Evolutionary conservation across 2,888 invertebrate species (phyloP).

Genomic region (Sinotaia quadrata): DNA sequence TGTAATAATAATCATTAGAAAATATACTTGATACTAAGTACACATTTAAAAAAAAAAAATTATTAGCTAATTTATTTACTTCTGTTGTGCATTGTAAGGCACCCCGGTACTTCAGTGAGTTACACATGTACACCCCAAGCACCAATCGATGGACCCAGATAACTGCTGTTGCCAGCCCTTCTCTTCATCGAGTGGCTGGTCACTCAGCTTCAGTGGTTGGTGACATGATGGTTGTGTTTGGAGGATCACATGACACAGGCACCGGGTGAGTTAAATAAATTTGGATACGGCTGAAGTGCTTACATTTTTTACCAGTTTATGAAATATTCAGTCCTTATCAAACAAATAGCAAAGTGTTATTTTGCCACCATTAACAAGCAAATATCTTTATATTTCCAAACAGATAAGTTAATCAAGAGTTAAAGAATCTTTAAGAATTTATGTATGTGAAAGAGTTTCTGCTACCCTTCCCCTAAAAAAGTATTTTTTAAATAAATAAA

Average conservation of each 20-base stretch:
- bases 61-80: neutral
- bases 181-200: constrained; percentile 88
- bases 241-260: constrained; percentile 72
- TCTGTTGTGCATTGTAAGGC: constrained; percentile 72
- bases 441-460: too few relatives aligned
- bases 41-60: neutral
- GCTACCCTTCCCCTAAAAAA: too few relatives aligned
- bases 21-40: neutral
- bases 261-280: constrained; percentile 55
- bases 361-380: too few relatives aligned
- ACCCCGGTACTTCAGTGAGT: constrained; percentile 91
- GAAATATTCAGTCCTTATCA: too few relatives aligned
- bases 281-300: too few relatives aligned
- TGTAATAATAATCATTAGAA: too few relatives aligned
- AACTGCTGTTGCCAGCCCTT: constrained; percentile 70
- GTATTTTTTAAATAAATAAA: too few relatives aligned
- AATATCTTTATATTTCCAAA: too few relatives aligned
- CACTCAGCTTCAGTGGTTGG: constrained; percentile 90
- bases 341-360: too few relatives aligned
- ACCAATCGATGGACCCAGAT: constrained; percentile 81
- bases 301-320: too few relatives aligned
- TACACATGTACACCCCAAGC: constrained; percentile 88
- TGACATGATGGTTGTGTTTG: constrained; percentile 73
- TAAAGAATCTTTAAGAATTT: too few relatives aligned
- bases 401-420: too few relatives aligned